These are phyloP conservation scores for Bubalus kerabau DNA, from an alignment of 2,113 vertebrate species.

Conservation along the genomic window DNA sequence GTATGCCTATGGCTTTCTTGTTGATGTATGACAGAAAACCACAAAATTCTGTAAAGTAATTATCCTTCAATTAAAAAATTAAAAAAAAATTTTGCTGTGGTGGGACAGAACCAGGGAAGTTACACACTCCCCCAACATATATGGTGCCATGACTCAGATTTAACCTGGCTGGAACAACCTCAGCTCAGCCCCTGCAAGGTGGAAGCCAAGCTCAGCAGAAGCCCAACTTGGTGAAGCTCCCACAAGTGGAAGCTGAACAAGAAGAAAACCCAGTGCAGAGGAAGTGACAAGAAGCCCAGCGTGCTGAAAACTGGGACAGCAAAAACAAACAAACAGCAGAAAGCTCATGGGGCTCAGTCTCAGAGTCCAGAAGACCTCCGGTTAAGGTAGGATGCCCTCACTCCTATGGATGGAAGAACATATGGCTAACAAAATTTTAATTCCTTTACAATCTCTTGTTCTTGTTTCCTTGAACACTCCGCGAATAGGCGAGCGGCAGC, in stretches of 20 bases:
- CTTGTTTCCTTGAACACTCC: background rate
- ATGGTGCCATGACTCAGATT: background rate
- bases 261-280: background rate
- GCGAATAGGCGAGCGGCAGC: accelerated
- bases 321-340: background rate
- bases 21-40: no score
- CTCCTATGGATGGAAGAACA: background rate
- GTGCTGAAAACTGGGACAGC: background rate
- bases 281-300: background rate
- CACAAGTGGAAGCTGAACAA: background rate
- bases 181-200: background rate
- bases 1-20: no score
- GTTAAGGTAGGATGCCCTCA: background rate
- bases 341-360: background rate
- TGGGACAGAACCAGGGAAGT: no score
- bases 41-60: no score
- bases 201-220: background rate
- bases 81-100: no score
- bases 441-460: background rate
- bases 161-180: background rate
- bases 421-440: background rate
- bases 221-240: background rate
- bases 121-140: no score
- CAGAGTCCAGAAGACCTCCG: background rate
- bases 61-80: no score